phyloP scores from a whole-genome alignment of 2,113 vertebrate species.

The Dissostichus mawsoni region DNA sequence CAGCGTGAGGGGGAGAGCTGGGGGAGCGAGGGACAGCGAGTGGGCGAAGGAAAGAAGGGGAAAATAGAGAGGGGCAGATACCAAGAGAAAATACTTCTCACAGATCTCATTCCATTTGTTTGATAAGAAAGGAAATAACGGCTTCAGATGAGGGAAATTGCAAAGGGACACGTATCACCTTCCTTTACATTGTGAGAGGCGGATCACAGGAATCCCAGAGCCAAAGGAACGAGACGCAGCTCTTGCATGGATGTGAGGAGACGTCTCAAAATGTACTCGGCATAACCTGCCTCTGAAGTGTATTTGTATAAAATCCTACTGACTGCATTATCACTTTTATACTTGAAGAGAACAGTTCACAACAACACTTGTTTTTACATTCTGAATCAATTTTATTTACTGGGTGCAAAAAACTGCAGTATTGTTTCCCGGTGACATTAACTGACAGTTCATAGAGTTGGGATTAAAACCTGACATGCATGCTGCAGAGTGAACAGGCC shows the following conservation, averaged over 20 bases:
- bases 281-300: constrained; percentile 40
- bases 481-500: constrained; percentile 36
- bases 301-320: constrained; percentile 39
- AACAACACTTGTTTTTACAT: constrained; percentile 14
- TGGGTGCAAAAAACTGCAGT: neutral
- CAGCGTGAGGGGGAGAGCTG: neutral
- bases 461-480: constrained; percentile 18
- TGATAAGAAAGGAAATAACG: constrained; percentile 58
- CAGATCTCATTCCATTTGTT: constrained; percentile 47
- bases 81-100: constrained; percentile 51
- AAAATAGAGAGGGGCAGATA: constrained; percentile 47
- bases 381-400: constrained; percentile 38
- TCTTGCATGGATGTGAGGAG: constrained; percentile 43
- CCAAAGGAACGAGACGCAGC: constrained; percentile 30
- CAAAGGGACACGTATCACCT: constrained; percentile 53
- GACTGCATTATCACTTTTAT: constrained; percentile 39
- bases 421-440: neutral
- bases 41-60: constrained; percentile 42
- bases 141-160: constrained; percentile 56
- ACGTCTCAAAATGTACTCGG: constrained; percentile 36
- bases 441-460: constrained; percentile 29
- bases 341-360: constrained; percentile 9
- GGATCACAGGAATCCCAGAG: constrained; percentile 52
- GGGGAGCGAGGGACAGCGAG: constrained; percentile 42
- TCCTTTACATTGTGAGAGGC: constrained; percentile 56